Conservation (phyloP, 2,888 invertebrate species). For the Stenichneumon culpator region DNA sequence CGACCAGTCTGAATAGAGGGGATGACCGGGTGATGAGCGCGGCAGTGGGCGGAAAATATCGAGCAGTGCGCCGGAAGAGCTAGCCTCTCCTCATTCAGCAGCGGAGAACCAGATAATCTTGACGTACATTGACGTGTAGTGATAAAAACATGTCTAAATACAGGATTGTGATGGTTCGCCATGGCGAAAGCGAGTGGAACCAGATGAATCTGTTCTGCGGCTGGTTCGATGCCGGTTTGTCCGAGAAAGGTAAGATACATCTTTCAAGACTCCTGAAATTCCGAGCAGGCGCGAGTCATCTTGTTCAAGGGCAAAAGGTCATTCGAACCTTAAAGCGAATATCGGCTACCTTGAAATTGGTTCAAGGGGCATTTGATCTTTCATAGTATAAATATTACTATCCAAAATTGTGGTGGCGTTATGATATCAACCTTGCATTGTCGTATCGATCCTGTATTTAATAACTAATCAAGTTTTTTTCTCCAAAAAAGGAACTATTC, state of each 20-base stretch:
- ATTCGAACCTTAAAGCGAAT: constrained; percentile 24
- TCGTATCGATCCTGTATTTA: not conserved
- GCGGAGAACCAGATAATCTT: constrained; percentile 26
- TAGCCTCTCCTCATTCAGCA: constrained; percentile 18
- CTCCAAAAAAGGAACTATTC: not conserved
- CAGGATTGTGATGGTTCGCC: constrained; percentile 88
- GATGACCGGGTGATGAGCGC: not conserved
- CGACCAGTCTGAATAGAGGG: not conserved
- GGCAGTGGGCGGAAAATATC: not conserved
- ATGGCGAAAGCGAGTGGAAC: constrained; percentile 90
- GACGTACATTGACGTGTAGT: constrained; percentile 19
- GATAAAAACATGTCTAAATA: constrained; percentile 85
- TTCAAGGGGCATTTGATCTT: not conserved
- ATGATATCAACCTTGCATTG: not conserved
- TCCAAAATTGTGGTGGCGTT: not conserved
- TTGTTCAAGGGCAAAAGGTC: constrained; percentile 81
- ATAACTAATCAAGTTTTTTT: not conserved
- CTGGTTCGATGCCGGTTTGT: constrained; percentile 88
- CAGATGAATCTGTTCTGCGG: constrained; percentile 88
- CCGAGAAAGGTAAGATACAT: constrained; percentile 86
- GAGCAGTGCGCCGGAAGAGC: not conserved
- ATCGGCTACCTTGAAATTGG: not conserved
- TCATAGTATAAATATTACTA: not conserved
- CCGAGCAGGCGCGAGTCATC: constrained; percentile 28
- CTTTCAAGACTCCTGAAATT: not conserved